Conservation (phyloP, 2,888 invertebrate genomes). For the Omphaloscelis lunosa region DNA sequence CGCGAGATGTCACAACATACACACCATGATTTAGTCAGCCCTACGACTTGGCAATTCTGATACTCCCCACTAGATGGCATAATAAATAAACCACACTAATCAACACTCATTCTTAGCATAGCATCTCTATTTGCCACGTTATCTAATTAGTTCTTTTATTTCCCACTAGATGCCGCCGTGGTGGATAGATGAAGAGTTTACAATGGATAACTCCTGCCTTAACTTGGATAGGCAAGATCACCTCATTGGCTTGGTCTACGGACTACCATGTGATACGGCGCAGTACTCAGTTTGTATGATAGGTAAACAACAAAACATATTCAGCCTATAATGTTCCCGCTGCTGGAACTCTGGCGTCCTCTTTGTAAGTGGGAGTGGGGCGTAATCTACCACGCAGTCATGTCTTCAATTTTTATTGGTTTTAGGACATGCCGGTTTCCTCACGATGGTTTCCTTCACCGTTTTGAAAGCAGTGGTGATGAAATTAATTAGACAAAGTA, state of each 20-base stretch:
- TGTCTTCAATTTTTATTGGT: too few relatives aligned
- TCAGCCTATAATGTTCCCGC: neutral
- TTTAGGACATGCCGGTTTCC: too few relatives aligned
- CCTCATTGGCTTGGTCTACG: slow-evolving; percentile 86
- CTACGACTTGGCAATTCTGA: neutral
- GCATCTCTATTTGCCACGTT: too few relatives aligned
- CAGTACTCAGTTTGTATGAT: slow-evolving; percentile 89
- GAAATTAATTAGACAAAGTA: too few relatives aligned
- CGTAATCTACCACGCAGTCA: too few relatives aligned
- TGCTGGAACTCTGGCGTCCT: too few relatives aligned
- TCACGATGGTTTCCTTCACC: too few relatives aligned
- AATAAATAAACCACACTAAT: fast-evolving
- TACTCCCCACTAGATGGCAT: slow-evolving; percentile 5
- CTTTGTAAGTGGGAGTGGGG: neutral
- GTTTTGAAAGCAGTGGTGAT: too few relatives aligned
- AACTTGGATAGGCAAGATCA: slow-evolving; percentile 89
- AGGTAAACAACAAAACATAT: slow-evolving; percentile 70
- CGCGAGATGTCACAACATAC: neutral
- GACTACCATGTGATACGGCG: slow-evolving; percentile 87
- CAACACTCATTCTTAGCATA: fast-evolving
- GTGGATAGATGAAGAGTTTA: slow-evolving; percentile 84
- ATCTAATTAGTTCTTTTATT: slow-evolving; percentile 19
- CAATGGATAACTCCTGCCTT: slow-evolving; percentile 84
- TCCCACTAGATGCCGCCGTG: slow-evolving; percentile 85
- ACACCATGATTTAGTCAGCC: neutral